A percentile compares a stretch with the other conserved stretches of the same genome.
These are phyloP conservation scores for Myioborus melanocephalus DNA, from an alignment of 2,797 vertebrate genomes.

Conservation along the genomic window DNA sequence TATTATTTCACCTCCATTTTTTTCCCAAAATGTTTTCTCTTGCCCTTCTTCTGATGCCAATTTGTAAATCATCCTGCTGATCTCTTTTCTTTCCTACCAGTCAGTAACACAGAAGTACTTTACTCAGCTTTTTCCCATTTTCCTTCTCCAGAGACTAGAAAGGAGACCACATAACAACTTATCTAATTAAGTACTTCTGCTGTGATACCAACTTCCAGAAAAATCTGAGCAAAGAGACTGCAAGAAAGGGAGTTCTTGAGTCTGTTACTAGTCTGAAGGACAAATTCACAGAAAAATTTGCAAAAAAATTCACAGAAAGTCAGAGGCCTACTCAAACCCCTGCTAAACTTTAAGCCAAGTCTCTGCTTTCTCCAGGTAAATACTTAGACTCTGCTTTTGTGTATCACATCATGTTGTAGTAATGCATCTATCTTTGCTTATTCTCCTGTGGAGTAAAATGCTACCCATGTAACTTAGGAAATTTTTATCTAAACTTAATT, in stretches of 20 bases:
- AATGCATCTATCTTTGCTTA: background rate
- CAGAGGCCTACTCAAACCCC: background rate
- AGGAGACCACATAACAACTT: background rate
- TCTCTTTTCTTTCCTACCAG: background rate
- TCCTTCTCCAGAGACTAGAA: background rate
- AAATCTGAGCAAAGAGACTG: background rate
- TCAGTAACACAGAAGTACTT: background rate
- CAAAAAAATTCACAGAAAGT: background rate
- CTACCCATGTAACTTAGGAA: background rate
- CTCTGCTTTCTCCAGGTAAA: background rate
- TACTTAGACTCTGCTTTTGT: background rate
- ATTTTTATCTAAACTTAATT: background rate
- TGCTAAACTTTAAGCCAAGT: background rate
- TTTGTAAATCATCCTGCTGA: background rate
- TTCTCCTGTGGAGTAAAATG: background rate
- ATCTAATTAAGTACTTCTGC: background rate
- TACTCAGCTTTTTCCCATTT: background rate
- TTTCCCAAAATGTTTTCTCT: background rate
- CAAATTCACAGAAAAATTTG: background rate
- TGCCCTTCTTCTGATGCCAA: background rate
- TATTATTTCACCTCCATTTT: background rate
- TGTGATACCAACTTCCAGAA: background rate
- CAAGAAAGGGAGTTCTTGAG: background rate
- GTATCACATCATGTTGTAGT: rapidly evolving
- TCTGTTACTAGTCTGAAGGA: background rate